Percentiles rank a stretch among this genome's conserved stretches.
Evolutionary conservation across 1,140 invertebrate species (phyloP).

Genomic region (Bombus breviceps): DNA sequence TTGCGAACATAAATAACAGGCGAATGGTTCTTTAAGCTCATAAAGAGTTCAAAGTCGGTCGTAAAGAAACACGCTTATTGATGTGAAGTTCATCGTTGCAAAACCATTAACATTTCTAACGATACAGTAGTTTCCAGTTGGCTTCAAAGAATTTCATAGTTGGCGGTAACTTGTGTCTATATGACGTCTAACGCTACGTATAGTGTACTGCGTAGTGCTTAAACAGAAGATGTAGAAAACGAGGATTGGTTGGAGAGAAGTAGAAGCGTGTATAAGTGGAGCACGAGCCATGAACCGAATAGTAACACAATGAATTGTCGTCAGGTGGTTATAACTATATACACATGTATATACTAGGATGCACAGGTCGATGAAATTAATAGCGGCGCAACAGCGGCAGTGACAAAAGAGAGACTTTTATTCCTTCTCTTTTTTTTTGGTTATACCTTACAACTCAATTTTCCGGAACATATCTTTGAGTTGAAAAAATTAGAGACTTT

Average conservation of each 20-base stretch:
- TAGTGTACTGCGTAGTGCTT: no score
- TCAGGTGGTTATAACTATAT: constrained; percentile 21
- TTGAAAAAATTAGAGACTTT: background rate
- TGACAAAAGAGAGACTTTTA: background rate
- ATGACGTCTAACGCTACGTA: background rate
- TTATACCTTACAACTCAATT: background rate
- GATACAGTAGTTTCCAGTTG: constrained; percentile 8
- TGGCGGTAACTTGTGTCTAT: background rate
- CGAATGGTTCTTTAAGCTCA: background rate
- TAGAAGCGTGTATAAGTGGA: background rate
- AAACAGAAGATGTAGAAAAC: background rate
- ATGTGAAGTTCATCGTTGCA: background rate
- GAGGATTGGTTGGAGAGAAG: background rate
- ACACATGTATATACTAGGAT: background rate
- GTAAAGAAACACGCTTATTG: background rate
- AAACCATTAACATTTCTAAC: background rate
- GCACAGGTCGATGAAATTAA: constrained; percentile 8
- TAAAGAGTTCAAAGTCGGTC: background rate
- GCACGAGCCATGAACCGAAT: no score
- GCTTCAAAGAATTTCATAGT: background rate
- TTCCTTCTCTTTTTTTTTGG: background rate
- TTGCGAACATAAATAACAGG: background rate
- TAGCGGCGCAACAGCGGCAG: background rate
- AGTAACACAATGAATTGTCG: constrained; percentile 9
- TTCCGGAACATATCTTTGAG: background rate